Evolutionary conservation across 1,140 invertebrate species (phyloP), one percentile per base, ranked within the genome.

Genomic region (Diorhabda sublineata): DNA sequence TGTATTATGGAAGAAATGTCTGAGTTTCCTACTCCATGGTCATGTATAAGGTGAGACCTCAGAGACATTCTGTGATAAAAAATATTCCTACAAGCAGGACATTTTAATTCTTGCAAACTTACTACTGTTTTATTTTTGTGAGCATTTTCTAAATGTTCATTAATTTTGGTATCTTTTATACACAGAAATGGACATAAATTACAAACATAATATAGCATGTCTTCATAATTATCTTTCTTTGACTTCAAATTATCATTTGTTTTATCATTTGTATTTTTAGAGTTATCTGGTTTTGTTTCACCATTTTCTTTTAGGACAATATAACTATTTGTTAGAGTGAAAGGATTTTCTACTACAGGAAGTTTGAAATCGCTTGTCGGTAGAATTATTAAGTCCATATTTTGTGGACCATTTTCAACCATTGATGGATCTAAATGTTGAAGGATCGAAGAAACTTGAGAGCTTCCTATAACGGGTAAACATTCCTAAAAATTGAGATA

Each of bases 61-160:
- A 85, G 74, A 7, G 83, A 80, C 61, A 83, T 76, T 56, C 76
- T 69, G 66, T 77, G 80, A 67, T 79, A 82, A 70, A 85, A 86
- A 56, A 82, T 74, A 72, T 86, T 85, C 2, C 75, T 63, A 73
- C 84, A 85, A 47, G 83, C 84, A 72, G 78, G 74, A 69, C 81
- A 82, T 71, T 79, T 76, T 4, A 80, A 64, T 47, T 77, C 72
- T 8, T 65, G 66, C 43, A 75, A 47, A 71, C 78, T 78, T 7
- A 70, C 68, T 7, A 68, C 61, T 4, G 72, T 74, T 61, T 77
- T 77, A 64, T 75, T 78, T 69, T 76, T 76, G 52, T 80, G 78
- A 3, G 71, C 73, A 64, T 71, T 76, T 65, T 79, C 69, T 45
- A 79, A 71, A 70, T 80, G 79, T 58, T 79, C 75, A 4, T 71